Evolutionary conservation across 2,888 invertebrate species (phyloP), one percentile per base, ranked within the genome.

Genomic region (Dioctria linearis): DNA sequence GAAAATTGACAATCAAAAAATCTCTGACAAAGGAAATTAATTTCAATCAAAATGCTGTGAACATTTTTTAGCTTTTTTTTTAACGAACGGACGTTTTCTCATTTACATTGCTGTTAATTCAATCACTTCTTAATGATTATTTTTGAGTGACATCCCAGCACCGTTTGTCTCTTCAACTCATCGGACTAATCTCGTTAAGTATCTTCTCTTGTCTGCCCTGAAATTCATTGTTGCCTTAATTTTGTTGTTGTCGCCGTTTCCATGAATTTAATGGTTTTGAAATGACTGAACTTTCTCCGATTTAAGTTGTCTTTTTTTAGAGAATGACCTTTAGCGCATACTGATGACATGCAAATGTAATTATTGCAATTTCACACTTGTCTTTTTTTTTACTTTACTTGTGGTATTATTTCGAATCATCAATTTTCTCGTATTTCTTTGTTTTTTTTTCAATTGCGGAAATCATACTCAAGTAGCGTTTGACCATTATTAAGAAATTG

Each of bases 341-440:
- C 69, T 51, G 69, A 69, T 51, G 69, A 69, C 69, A 69, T 69
- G 69, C 69, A 69, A 69, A 69, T 69, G 51, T 51, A 69, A 51
- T 69, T 69, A 69, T 39, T 51, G 11, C 49, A 37, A 69, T 49
- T 69, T 69, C 49, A 49, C 39, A 49, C 51, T 54, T 69, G 49
- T 49, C 13, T 25, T 25, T 46, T 39, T 51, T 49, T 69, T 37
- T 49, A 25, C 46, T 46, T 37, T n/a, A 5, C 39, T 4, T 13
- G 25, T 39, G 11, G 39, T 25, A 51, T 39, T 49, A 69, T 42
- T 46, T 39, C 39, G 39, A 51, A 8, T 69, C 69, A 51, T 69
- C 49, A 39, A 69, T 69, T 69, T 37, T 46, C 11, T 3, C 46
- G 13, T 25, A 49, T 37, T 49, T 25, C 25, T 25, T 25, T 25